Conservation (phyloP, 1,140 invertebrate genomes). For the Drosophila paulistorum region DNA sequence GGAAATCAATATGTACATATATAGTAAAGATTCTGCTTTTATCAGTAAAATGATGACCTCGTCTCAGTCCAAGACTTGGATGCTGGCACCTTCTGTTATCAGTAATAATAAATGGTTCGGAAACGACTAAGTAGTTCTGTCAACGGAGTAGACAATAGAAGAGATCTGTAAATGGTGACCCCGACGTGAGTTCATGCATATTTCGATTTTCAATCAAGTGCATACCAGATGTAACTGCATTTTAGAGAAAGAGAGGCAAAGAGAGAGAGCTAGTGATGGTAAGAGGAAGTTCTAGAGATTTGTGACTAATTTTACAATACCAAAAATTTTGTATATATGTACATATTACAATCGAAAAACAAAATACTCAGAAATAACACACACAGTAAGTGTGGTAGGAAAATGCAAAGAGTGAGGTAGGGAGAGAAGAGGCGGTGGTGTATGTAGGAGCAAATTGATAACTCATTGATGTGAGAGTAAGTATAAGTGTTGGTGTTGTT, state of each 20-base stretch:
- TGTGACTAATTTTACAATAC: constrained; percentile 52
- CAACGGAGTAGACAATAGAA: constrained; percentile 1
- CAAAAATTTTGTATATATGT: neutral
- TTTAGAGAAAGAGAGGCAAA: constrained; percentile 18
- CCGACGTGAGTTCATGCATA: neutral
- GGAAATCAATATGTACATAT: neutral
- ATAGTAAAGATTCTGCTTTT: neutral
- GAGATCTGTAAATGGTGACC: neutral
- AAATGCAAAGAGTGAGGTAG: neutral
- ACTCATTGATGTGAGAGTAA: constrained; percentile 46
- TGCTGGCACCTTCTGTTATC: neutral
- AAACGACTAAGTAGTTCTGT: constrained; percentile 1
- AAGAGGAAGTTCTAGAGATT: neutral
- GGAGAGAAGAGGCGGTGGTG: neutral
- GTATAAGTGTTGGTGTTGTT: constrained; percentile 54
- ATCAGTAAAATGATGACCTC: constrained; percentile 3
- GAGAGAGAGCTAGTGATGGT: too few relatives aligned
- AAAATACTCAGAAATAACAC: constrained; percentile 43
- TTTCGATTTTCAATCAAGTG: constrained; percentile 4
- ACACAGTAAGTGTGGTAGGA: constrained; percentile 7
- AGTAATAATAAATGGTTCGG: neutral
- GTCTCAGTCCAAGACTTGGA: neutral
- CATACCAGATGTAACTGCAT: neutral
- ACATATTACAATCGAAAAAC: constrained; percentile 13
- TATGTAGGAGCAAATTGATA: constrained; percentile 35